phyloP scores from a whole-genome alignment of 2,888 invertebrate genomes.

The Ormyrus rosae region DNA sequence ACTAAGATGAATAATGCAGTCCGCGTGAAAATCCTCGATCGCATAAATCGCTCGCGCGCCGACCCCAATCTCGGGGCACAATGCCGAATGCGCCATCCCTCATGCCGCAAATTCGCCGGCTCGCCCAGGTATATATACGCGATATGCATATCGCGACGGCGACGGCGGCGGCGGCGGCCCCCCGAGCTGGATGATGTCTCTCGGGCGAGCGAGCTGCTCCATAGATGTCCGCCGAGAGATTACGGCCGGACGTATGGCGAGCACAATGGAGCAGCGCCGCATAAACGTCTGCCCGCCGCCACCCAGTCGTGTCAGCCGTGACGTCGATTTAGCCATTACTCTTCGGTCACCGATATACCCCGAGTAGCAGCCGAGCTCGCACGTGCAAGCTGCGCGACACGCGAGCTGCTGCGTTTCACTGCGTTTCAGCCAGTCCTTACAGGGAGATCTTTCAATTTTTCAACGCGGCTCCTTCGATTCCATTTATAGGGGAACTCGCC shows the following conservation, averaged over 20 bases:
- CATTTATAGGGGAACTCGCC: too few species aligned
- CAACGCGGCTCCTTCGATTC: too few species aligned
- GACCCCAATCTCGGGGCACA: constrained; percentile 17
- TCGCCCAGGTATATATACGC: neutral
- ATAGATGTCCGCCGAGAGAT: constrained; percentile 60
- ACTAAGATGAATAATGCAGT: constrained; percentile 41
- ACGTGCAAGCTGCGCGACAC: too few species aligned
- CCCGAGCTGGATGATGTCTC: constrained; percentile 18
- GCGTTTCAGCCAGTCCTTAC: too few species aligned
- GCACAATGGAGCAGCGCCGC: neutral
- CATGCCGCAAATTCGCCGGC: constrained; percentile 34
- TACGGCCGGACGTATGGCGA: constrained; percentile 26
- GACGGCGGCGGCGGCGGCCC: neutral
- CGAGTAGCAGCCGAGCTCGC: too few species aligned
- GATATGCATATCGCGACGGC: constrained; percentile 30
- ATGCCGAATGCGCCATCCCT: constrained; percentile 30
- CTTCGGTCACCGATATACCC: too few species aligned
- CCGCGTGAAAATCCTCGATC: constrained; percentile 39
- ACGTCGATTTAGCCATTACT: too few species aligned
- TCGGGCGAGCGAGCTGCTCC: constrained; percentile 26
- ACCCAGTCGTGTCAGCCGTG: too few species aligned
- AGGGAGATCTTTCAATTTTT: too few species aligned
- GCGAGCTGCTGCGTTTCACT: too few species aligned
- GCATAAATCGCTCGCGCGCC: constrained; percentile 26
- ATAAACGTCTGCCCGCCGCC: too few species aligned